These are phyloP conservation scores for Trichomalopsis sarcophagae DNA, from an alignment of 1,140 invertebrate genomes.

Conservation along the genomic window DNA sequence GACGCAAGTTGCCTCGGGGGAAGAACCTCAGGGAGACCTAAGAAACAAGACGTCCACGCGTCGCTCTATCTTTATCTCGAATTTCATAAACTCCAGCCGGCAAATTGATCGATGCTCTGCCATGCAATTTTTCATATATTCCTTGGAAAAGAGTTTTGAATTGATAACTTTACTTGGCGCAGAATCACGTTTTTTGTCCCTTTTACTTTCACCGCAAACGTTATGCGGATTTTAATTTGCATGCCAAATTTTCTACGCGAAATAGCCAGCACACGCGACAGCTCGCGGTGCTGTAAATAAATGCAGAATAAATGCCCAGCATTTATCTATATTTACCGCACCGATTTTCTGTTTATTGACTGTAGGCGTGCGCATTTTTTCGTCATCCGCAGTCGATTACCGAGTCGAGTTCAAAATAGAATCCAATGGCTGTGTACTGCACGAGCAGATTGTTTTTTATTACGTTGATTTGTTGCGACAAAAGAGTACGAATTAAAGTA, in stretches of 20 bases:
- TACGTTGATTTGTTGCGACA: too few relatives aligned
- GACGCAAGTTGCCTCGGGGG: slow-evolving; percentile 89
- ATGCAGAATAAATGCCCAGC: neutral
- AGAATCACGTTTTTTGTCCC: too few relatives aligned
- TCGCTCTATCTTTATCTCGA: slow-evolving; percentile 3
- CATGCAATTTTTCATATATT: neutral
- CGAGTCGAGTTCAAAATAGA: neutral
- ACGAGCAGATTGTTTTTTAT: too few relatives aligned
- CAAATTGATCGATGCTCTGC: neutral
- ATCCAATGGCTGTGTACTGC: neutral
- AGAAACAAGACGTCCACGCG: neutral
- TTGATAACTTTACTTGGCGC: neutral
- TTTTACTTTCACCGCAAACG: too few relatives aligned
- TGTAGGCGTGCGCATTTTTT: neutral
- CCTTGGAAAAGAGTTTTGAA: neutral
- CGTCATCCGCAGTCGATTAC: neutral
- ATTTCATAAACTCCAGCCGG: neutral
- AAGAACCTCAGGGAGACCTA: slow-evolving; percentile 89
- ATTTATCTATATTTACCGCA: neutral
- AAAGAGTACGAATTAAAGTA: neutral
- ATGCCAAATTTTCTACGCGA: neutral
- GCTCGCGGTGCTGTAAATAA: neutral
- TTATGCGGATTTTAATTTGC: neutral
- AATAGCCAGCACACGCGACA: neutral
- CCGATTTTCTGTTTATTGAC: neutral